phyloP scores from a whole-genome alignment of 2,797 vertebrate species.

The Anniella stebbinsi region DNA sequence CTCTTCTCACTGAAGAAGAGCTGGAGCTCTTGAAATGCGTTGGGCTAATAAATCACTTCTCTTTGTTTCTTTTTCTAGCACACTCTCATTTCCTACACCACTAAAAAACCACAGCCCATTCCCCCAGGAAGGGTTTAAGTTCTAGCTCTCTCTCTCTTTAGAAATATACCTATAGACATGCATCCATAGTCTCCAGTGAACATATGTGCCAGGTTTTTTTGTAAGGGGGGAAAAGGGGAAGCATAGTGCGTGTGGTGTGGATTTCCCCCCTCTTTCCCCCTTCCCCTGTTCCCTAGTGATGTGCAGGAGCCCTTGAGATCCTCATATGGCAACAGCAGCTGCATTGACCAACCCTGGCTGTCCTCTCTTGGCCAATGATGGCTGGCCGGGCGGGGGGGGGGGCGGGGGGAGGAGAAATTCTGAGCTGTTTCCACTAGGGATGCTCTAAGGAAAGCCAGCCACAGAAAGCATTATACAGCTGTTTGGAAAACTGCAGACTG shows the following conservation, averaged over 20 bases:
- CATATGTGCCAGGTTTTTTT: background rate
- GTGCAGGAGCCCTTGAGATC: constrained; percentile 42
- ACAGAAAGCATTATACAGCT: background rate
- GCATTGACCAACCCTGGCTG: background rate
- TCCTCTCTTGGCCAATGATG: background rate
- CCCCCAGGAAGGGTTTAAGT: background rate
- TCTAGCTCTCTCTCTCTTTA: background rate
- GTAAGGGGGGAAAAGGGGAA: background rate
- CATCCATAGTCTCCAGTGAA: background rate
- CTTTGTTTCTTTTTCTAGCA: background rate
- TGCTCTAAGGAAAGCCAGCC: background rate
- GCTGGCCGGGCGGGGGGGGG: background rate
- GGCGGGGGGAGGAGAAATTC: background rate
- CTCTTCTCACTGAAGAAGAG: background rate
- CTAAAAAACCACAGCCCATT: background rate
- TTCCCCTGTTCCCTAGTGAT: background rate
- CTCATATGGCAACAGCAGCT: constrained; percentile 31
- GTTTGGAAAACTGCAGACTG: background rate
- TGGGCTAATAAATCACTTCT: background rate
- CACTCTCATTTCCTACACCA: background rate
- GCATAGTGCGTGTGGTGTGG: no score
- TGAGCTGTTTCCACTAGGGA: background rate
- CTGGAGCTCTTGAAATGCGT: background rate
- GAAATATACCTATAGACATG: background rate
- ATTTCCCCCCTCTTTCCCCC: background rate